phyloP scores from a whole-genome alignment of 1,140 invertebrate species.

The Cydia strobilella region DNA sequence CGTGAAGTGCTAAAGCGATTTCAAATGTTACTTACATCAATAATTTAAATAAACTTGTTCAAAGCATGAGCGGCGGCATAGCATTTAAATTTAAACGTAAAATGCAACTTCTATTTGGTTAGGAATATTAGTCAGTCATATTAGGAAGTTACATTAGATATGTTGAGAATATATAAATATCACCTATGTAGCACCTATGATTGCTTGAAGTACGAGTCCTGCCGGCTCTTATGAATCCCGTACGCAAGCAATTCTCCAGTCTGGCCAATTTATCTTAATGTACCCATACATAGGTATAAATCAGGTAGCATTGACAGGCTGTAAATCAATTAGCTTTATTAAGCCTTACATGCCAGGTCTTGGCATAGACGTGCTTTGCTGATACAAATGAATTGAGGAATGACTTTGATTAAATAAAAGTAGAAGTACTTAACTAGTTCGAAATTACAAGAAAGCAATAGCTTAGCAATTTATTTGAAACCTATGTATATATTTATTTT shows the following conservation, averaged over 20 bases:
- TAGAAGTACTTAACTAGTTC: no score
- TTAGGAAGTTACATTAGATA: no score
- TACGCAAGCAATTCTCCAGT: neutral
- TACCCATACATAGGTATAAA: neutral
- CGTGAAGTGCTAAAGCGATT: neutral
- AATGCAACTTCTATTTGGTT: no score
- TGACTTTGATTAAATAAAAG: no score
- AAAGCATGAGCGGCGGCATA: no score
- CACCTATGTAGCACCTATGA: no score
- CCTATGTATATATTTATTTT: no score
- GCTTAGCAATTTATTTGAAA: no score
- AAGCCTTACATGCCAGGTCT: neutral
- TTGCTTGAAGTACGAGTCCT: neutral
- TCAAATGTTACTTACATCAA: neutral
- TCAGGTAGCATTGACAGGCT: neutral
- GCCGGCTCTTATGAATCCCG: neutral
- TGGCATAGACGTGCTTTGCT: neutral
- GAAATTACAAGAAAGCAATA: no score
- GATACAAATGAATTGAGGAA: neutral
- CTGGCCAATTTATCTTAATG: neutral
- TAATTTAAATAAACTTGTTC: neutral
- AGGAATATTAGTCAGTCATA: no score
- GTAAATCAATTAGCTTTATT: conserved; percentile 11
- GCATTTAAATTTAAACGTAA: no score
- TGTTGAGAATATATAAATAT: no score